Conservation (phyloP, 2,888 invertebrate species). For the Ophion ventricosus region DNA sequence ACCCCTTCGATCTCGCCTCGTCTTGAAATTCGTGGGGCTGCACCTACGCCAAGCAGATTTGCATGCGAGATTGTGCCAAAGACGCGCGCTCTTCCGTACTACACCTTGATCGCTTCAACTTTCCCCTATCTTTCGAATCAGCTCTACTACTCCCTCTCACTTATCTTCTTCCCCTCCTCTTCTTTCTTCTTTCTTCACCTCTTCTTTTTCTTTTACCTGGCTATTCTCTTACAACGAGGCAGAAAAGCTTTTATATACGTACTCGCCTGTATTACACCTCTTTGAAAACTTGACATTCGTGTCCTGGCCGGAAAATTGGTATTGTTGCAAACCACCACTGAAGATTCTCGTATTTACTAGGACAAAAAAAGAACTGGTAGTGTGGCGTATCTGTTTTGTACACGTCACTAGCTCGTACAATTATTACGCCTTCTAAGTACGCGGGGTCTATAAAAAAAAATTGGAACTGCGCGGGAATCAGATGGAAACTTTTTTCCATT, state of each 20-base stretch:
- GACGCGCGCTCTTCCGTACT: slow-evolving; percentile 69
- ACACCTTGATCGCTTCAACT: slow-evolving; percentile 72
- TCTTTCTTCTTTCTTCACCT: slow-evolving; percentile 14
- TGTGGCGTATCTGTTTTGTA: slow-evolving; percentile 24
- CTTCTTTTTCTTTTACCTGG: slow-evolving; percentile 44
- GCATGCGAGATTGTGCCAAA: slow-evolving; percentile 74
- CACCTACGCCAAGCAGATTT: slow-evolving; percentile 71
- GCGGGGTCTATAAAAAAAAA: neutral
- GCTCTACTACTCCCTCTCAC: slow-evolving; percentile 60
- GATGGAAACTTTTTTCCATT: neutral
- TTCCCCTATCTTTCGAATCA: slow-evolving; percentile 72
- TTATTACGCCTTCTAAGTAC: neutral
- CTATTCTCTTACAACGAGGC: slow-evolving; percentile 48
- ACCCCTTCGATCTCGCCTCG: slow-evolving; percentile 45
- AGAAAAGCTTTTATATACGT: slow-evolving; percentile 37
- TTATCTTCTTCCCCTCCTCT: slow-evolving; percentile 24
- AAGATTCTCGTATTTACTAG: slow-evolving; percentile 4
- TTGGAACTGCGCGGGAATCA: neutral
- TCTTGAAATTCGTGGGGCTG: slow-evolving; percentile 45
- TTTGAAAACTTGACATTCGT: slow-evolving; percentile 57
- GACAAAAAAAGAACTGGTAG: slow-evolving; percentile 18
- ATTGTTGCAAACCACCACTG: slow-evolving; percentile 43
- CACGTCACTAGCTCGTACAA: neutral
- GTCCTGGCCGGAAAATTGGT: slow-evolving; percentile 57
- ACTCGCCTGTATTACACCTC: slow-evolving; percentile 38